Evolutionary conservation across 2,888 invertebrate species (phyloP), one percentile per base, ranked within the genome.

Genomic region (Idaea biselata): DNA sequence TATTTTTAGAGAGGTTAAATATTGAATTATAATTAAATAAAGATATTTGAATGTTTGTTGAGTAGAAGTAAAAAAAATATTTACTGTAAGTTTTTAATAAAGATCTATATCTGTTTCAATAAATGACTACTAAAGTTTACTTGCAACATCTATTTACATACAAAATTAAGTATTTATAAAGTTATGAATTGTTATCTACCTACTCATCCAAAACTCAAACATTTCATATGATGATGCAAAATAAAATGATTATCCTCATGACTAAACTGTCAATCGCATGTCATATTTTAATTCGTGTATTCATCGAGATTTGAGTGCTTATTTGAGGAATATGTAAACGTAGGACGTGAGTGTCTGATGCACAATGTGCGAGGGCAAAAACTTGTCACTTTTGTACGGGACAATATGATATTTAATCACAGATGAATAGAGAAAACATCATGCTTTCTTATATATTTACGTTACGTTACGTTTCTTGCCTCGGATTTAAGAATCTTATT

Each of bases 311-410:
- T 25, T 79, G 73, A 80, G 80, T 78, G 80, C 79, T 79, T 80
- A 80, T 81, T 82, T 84, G 82, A 77, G 82, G 82, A 80, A 78
- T 79, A 78, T 84, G 79, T 82, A 81, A 79, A 80, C 80, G 79
- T 71, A 78, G 75, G 70, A 77, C 75, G 72, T 70, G 78, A 77
- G 73, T 75, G 86, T 86, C 84, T 80, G 86, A 86, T 79, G 76
- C 72, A 77, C 75, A 81, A 84, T 88, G 87, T 88, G 77, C 72
- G 74, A 75, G 77, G 82, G 87, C 86, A 82, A 83, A 86, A 86
- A 86, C 76, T 82, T 86, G 87, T 84, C 80, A 80, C 68, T 77
- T 80, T 77, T 81, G 60, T 7, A 18, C 60, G 57, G 67, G 69
- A 44, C 11, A 25, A 6, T 8, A 44, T 14, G 44, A 44, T 64